Conservation (phyloP, 2,113 vertebrate species). For the Noturus placidus region DNA sequence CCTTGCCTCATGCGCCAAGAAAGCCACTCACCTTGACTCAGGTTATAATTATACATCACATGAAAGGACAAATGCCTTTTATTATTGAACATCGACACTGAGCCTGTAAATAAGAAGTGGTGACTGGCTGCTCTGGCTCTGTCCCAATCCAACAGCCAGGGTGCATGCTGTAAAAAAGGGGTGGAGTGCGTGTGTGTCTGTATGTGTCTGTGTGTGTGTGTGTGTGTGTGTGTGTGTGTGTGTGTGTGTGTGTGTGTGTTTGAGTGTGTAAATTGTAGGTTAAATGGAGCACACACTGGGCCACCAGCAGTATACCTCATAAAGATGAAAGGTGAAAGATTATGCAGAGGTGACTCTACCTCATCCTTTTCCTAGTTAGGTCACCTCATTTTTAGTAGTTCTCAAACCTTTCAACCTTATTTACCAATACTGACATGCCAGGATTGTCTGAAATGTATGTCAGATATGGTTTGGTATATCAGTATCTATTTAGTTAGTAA, state of each 20-base stretch:
- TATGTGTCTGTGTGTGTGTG: constrained; percentile 40
- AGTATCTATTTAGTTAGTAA: not conserved
- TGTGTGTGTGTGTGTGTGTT: constrained; percentile 30
- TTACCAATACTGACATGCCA: not conserved
- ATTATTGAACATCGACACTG: constrained; percentile 71
- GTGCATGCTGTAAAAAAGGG: constrained; percentile 44
- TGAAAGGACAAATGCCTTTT: constrained; percentile 70
- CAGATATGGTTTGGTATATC: not conserved
- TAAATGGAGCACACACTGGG: constrained; percentile 49
- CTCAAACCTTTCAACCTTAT: not conserved
- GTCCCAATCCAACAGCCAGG: constrained; percentile 34
- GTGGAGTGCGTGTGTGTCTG: constrained; percentile 27
- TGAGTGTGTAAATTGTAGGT: constrained; percentile 41
- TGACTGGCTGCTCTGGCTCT: constrained; percentile 46
- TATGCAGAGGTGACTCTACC: constrained; percentile 4
- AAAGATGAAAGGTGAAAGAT: constrained; percentile 20
- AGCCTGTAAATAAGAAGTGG: constrained; percentile 51
- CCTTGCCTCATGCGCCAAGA: constrained; percentile 69
- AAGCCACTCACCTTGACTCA: constrained; percentile 69
- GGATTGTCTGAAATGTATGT: not conserved
- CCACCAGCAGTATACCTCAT: constrained; percentile 41
- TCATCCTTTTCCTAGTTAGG: constrained; percentile 7
- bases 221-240: constrained; percentile 35
- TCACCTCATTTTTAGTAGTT: not conserved
- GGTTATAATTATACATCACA: constrained; percentile 85